Base-by-base conservation (phyloP, 2,113 vertebrate species). In the Typhlomys cinereus region DNA sequence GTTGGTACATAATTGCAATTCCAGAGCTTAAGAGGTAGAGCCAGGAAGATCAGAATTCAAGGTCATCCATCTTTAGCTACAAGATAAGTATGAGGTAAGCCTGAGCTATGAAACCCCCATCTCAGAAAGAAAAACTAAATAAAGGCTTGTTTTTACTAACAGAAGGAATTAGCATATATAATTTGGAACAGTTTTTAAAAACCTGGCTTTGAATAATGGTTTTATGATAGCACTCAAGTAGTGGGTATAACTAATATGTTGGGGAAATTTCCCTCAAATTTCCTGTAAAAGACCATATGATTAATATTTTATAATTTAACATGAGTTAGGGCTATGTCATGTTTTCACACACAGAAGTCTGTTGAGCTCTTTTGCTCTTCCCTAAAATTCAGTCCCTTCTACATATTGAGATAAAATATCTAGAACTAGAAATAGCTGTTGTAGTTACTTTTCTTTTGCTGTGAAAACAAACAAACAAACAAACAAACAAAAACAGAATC, bases 261-360 rank as follows among this genome's bases (percentile, higher is more conserved):
- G 17, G 66, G 54, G 81, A 85, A 91, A 91, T 84, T 81, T 95
- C 61, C 66, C 76, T 96, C 46, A 74, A 89, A n/a, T n/a, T n/a
- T n/a, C n/a, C n/a, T n/a, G 50, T 41, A 89, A 89, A 92, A 93
- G 48, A 52, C 34, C 5, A 46, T 31, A 50, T 36, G 76, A 81
- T 79, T 27, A 93, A 92, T 59, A 54, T 84, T 61, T n/a, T n/a
- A n/a, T 76, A 75, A 71, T 61, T 83, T 89, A 85, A 83, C 78
- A 81, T 50, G n/a, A 93, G 61, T 57, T 83, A 9, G 25, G 31
- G 78, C 41, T 50, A n/a, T 52, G 57, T 59, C 5, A 80, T 87
- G 27, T 69, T 90, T 96, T 82, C 54, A 85, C 5, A 71, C 82
- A n/a, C 7, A 61, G 39, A 83, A 89, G 78, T 21, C 31, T 83